phyloP scores from a whole-genome alignment of 2,797 vertebrate species.

The Myoxocephalus aenaeus region DNA sequence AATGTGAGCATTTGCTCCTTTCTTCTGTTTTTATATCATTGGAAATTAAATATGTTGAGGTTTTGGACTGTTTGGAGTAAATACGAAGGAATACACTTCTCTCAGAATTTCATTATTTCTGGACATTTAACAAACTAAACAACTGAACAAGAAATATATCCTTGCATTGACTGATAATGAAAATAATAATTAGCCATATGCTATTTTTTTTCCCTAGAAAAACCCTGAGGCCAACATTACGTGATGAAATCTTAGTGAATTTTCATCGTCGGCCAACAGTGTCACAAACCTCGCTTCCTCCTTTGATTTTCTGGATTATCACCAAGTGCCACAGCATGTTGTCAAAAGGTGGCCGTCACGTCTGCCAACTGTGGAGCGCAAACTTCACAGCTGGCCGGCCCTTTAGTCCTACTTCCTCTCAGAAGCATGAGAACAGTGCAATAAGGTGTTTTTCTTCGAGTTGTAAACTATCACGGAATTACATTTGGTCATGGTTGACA shows the following conservation, averaged over 20 bases:
- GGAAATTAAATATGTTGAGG: background rate
- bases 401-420: conserved; percentile 52
- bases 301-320: conserved; percentile 6
- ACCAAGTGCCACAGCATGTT: background rate
- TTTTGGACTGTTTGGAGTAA: background rate
- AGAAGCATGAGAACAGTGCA: conserved; percentile 31
- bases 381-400: conserved; percentile 63
- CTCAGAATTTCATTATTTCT: background rate
- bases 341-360: conserved; percentile 52
- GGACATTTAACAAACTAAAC: background rate
- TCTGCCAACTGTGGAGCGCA: conserved; percentile 60
- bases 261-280: background rate
- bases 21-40: background rate
- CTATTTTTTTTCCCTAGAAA: background rate
- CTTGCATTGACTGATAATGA: background rate
- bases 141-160: background rate
- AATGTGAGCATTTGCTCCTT: background rate
- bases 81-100: background rate
- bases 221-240: background rate
- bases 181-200: background rate
- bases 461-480: background rate
- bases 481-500: conserved; percentile 18
- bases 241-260: background rate
- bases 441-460: conserved; percentile 5
- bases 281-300: background rate